Evolutionary conservation across 2,888 invertebrate genomes (phyloP), one percentile per base, ranked within the genome.

Genomic region (Drosophila setosimentum): DNA sequence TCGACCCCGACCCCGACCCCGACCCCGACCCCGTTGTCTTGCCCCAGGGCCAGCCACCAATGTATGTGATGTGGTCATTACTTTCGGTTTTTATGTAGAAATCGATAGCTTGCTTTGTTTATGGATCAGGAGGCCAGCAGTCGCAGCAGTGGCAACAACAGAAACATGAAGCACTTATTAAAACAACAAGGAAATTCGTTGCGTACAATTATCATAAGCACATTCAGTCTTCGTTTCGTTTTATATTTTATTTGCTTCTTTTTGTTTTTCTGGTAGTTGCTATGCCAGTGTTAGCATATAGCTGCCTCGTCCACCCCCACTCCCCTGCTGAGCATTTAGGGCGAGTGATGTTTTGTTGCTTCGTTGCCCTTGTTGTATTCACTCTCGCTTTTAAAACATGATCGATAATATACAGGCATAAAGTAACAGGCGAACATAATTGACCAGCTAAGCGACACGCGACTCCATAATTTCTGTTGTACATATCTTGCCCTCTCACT

Each of bases 31-130:
- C 11, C 27, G 10, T 21, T 59, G 49, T 29, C 24, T 33, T 45
- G 24, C 45, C 16, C 21, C 58, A 64, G 59, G 53, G 63, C 68
- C 72, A 33, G 53, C 63, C 67, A 32, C 3, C 37, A 35, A 62
- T 33, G 60, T 45, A 32, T 42, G 64, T 79, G n/a, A 8, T 16
- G 33, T 4, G 11, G 50, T 30, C 78, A 62, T 80, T 87, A 91
- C 91, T 91, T 91, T 91, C 91, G 87, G 80, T 91, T 91, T 91
- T 88, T 83, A 88, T 86, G 90, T 90, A 91, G 91, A 91, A 91
- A 92, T 91, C 91, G 91, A 91, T 87, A 91, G 89, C 87, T 76
- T 80, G 81, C 85, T 91, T 91, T 90, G 91, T 79, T 82, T 87
- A 76, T 51, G 70, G 61, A 83, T 50, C 83, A 89, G 92, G 91